phyloP scores from a whole-genome alignment of 2,113 vertebrate species.

The Plectropomus leopardus region DNA sequence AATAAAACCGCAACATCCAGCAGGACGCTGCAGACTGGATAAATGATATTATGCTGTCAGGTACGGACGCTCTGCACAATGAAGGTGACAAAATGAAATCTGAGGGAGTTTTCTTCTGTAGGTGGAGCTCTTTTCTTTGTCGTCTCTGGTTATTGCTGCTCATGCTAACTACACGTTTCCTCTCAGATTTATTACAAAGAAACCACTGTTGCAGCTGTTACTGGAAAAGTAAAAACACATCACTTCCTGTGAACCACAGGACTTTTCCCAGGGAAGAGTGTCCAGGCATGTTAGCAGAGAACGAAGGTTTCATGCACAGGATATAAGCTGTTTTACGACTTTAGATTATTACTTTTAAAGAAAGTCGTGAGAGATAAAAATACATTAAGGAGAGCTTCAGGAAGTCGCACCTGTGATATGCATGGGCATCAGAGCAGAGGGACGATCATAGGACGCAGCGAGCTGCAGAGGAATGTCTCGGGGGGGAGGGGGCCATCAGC shows the following conservation, averaged over 20 bases:
- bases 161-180: slow-evolving; percentile 47
- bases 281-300: slow-evolving; percentile 24
- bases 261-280: slow-evolving; percentile 29
- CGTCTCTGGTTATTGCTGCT: slow-evolving; percentile 26
- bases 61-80: not conserved
- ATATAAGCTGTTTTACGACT: slow-evolving; percentile 4
- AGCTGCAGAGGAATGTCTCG: slow-evolving; percentile 40
- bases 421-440: not conserved
- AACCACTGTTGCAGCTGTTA: slow-evolving; percentile 56
- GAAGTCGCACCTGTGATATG: not conserved
- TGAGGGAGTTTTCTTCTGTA: slow-evolving; percentile 14
- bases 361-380: not conserved
- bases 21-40: not conserved
- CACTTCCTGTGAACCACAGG: slow-evolving; percentile 49
- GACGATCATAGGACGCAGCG: not conserved
- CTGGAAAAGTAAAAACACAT: slow-evolving; percentile 60
- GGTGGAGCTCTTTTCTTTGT: slow-evolving; percentile 46
- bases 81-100: not conserved
- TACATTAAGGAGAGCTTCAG: not conserved
- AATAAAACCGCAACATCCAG: slow-evolving; percentile 14
- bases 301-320: slow-evolving; percentile 23
- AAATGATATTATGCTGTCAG: not conserved
- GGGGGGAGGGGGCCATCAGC: no score
- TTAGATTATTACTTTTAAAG: not conserved
- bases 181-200: slow-evolving; percentile 46